phyloP scores from a whole-genome alignment of 2,113 vertebrate species.

The Mystacornis crossleyi region DNA sequence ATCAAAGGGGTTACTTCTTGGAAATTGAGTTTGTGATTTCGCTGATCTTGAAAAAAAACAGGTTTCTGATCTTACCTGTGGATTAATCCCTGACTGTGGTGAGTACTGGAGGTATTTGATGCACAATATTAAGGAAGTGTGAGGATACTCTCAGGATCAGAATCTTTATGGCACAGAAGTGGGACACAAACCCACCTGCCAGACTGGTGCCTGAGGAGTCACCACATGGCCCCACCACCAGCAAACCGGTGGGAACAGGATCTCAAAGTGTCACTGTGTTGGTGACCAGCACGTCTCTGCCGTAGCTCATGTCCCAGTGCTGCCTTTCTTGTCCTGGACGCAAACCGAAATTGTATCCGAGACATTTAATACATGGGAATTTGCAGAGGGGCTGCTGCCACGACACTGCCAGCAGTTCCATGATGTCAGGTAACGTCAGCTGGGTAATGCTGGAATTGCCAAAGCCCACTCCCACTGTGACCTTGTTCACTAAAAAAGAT shows the following conservation, averaged over 20 bases:
- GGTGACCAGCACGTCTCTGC: neutral
- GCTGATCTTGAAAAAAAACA: neutral
- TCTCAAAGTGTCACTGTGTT: neutral
- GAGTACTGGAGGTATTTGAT: neutral
- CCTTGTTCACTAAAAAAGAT: neutral
- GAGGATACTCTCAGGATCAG: neutral
- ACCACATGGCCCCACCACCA: neutral
- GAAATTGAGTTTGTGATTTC: neutral
- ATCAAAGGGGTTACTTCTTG: neutral
- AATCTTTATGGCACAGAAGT: neutral
- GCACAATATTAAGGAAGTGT: neutral
- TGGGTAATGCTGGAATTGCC: neutral
- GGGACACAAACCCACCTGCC: neutral
- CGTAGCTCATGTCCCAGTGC: neutral
- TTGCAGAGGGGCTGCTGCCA: neutral
- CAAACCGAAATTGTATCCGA: neutral
- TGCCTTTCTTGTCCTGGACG: neutral
- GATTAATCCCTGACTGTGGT: neutral
- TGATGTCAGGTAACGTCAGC: neutral
- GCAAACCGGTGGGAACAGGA: neutral
- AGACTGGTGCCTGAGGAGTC: neutral
- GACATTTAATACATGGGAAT: neutral
- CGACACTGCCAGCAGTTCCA: neutral
- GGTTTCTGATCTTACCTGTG: neutral
- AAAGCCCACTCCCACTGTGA: constrained; percentile 12